Conservation (phyloP, 1,140 invertebrate genomes). For the Apocrypta bakeri region DNA sequence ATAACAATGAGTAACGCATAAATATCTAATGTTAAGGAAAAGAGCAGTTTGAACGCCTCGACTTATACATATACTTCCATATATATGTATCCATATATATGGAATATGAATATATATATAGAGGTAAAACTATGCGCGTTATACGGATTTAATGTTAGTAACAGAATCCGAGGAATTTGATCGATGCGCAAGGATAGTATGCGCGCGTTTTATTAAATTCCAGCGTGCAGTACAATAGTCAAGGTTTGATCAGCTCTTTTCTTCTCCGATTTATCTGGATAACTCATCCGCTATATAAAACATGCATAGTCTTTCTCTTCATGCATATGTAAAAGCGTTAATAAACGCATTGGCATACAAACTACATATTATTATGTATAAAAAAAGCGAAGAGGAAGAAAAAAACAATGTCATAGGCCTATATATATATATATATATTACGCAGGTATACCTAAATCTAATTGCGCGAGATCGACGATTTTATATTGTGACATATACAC, state of each 20-base stretch:
- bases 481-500: too few relatives aligned
- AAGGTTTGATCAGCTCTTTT: conserved; percentile 28
- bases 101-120: too few relatives aligned
- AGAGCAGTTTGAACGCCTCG: background rate
- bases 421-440: background rate
- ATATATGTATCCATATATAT: too few relatives aligned
- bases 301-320: too few relatives aligned
- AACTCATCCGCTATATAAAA: background rate
- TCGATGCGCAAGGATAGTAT: background rate
- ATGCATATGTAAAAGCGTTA: too few relatives aligned
- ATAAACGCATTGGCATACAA: background rate
- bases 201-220: conserved; percentile 22
- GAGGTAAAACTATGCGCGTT: too few relatives aligned
- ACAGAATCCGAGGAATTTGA: background rate
- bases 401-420: conserved; percentile 1
- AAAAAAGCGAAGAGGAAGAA: background rate
- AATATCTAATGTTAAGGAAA: conserved; percentile 16
- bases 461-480: too few relatives aligned
- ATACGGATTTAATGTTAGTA: background rate
- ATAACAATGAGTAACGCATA: background rate
- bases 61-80: background rate
- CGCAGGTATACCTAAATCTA: too few relatives aligned
- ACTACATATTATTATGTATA: conserved; percentile 16
- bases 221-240: background rate
- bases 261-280: conserved; percentile 18